Percentiles rank a stretch among this genome's conserved stretches.
phyloP scores from a whole-genome alignment of 2,888 invertebrate species.

The Gandaritis pyraliata region DNA sequence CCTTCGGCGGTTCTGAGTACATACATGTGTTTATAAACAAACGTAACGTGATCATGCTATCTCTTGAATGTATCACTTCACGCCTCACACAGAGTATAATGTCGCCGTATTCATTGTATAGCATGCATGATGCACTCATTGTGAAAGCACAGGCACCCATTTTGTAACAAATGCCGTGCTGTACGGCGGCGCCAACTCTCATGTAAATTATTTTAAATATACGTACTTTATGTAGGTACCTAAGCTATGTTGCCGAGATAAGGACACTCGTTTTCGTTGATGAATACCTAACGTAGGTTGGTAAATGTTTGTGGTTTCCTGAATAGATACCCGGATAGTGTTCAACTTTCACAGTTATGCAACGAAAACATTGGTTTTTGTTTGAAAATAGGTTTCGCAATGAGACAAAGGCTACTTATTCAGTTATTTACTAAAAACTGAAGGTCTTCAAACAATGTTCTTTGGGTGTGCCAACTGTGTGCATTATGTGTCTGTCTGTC shows the following conservation, averaged over 20 bases:
- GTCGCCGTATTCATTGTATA: slow-evolving; percentile 27
- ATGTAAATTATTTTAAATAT: slow-evolving; percentile 9
- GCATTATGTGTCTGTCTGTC: slow-evolving; percentile 14
- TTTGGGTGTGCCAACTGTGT: slow-evolving; percentile 32
- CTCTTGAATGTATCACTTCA: slow-evolving; percentile 58
- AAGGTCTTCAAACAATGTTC: slow-evolving; percentile 32
- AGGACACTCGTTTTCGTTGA: slow-evolving; percentile 25
- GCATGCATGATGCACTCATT: slow-evolving; percentile 42
- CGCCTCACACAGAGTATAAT: slow-evolving; percentile 26
- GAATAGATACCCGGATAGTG: slow-evolving; percentile 33
- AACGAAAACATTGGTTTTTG: slow-evolving; percentile 54
- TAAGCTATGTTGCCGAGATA: slow-evolving; percentile 17
- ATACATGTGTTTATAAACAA: slow-evolving; percentile 67
- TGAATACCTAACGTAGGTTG: slow-evolving; percentile 4
- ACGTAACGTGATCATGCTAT: slow-evolving; percentile 57
- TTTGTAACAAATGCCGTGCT: slow-evolving; percentile 31
- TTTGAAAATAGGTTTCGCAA: slow-evolving; percentile 16
- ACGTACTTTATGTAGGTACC: background rate
- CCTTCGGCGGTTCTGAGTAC: slow-evolving; percentile 51
- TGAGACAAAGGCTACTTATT: no score
- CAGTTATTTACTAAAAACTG: slow-evolving; percentile 47
- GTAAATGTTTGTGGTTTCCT: slow-evolving; percentile 37
- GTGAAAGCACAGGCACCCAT: slow-evolving; percentile 38
- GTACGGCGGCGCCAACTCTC: slow-evolving; percentile 19
- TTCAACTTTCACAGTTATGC: slow-evolving; percentile 63